Evolutionary conservation across 2,888 invertebrate genomes (phyloP), one percentile per base, ranked within the genome.

Genomic region (Argyresthia goedartella): DNA sequence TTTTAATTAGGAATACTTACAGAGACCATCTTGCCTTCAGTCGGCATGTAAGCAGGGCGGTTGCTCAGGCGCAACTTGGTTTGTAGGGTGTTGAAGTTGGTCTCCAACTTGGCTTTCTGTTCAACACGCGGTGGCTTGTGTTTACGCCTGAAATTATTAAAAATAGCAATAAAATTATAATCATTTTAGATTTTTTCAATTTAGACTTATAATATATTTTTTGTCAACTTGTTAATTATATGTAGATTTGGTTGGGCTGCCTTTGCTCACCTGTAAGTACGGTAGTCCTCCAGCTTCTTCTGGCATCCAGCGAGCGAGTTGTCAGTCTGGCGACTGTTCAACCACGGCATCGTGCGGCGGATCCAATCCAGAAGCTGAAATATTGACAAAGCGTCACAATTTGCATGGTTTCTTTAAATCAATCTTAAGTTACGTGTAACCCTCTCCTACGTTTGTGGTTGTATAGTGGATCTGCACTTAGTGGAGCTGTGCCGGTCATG

Each of bases 61-160:
- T 99, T 99, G 75, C 97, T 97, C 63, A 99, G 90, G 71, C 99
- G 93, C 71, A 99, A 90, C 75, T 99, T 97, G 58, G 99, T 99
- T 88, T 99, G 99, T 69, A 99, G 89, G 55, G 99, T 99, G 89
- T 99, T 99, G 89, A 99, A 99, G 87, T 98, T 98, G 64, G 99
- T 99, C 89, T 99, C 99, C 71, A 99, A 90, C 84, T 97, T 96
- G 67, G 98, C 98, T 82, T 99, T 99, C 85, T 99, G 98, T 84
- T 99, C 98, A 60, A 99, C 98, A 78, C 99, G 96, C 67, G 99
- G 99, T 54, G 99, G 99, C 89, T 99, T 99, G 88, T 99, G 98
- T 82, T 96, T 96, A 80, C 99, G 95, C 78, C 90, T 82, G 60
- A n/a, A 36, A 48, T 39, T 36, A 25, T 25, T 25, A 25, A 2